Evolutionary conservation across 2,888 invertebrate species (phyloP).

Genomic region (Papilio protenor): DNA sequence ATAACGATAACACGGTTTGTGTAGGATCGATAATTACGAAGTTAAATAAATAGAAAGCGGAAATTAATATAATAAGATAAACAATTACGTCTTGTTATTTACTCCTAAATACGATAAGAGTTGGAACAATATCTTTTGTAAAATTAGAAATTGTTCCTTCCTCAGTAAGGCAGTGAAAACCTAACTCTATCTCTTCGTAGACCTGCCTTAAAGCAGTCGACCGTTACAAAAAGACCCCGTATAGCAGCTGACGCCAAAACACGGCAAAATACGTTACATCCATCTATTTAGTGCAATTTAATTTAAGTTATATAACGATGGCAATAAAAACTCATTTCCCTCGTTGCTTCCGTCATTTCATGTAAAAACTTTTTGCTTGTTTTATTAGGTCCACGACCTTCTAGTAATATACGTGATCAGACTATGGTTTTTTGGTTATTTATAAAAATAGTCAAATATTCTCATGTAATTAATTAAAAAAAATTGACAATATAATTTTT

Average conservation of each 20-base stretch:
- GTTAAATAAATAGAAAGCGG: conserved; percentile 1
- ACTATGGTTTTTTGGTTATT: neutral
- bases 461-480: neutral
- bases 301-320: neutral
- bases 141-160: neutral
- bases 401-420: conserved; percentile 7
- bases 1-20: conserved; percentile 10
- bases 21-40: neutral
- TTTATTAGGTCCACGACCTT: conserved; percentile 25
- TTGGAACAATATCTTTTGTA: neutral
- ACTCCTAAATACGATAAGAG: neutral
- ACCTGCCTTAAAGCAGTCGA: conserved; percentile 18
- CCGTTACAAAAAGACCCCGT: conserved; percentile 5
- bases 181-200: neutral
- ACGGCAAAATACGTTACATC: conserved; percentile 22
- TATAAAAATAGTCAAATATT: neutral
- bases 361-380: conserved; percentile 19
- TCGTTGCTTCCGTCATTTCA: neutral
- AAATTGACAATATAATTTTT: neutral
- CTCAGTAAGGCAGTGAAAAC: neutral
- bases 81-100: neutral
- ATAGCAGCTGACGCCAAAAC: conserved; percentile 32
- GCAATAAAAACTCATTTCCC: conserved; percentile 8
- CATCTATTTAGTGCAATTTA: conserved; percentile 4
- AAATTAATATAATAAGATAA: neutral